These are phyloP conservation scores for Xylocampa areola DNA, from an alignment of 2,888 invertebrate genomes.

Conservation along the genomic window DNA sequence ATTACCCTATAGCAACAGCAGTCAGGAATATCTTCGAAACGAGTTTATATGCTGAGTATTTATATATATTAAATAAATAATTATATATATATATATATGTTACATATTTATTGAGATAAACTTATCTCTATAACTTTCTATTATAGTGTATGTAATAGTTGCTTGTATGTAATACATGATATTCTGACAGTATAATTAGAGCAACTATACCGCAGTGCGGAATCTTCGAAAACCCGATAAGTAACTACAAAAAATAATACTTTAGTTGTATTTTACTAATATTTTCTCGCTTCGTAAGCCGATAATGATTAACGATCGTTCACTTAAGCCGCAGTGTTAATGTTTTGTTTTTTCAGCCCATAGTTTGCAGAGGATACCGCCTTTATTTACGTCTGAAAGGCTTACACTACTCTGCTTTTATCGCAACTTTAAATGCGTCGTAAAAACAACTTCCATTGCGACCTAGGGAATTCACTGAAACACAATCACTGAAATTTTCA, in stretches of 20 bases:
- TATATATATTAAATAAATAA: no score
- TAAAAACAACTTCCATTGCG: no score
- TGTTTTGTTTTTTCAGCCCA: conserved; percentile 6
- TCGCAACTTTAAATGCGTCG: no score
- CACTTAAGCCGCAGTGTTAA: conserved; percentile 4
- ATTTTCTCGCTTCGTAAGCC: conserved; percentile 8
- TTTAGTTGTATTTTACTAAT: conserved; percentile 8
- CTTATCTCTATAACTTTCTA: no score
- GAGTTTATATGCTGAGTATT: no score
- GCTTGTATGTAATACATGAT: conserved; percentile 28
- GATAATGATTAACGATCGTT: conserved; percentile 22
- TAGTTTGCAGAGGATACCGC: conserved; percentile 7
- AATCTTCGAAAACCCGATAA: conserved; percentile 1
- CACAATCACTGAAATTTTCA: neutral
- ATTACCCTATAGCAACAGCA: no score
- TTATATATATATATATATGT: no score
- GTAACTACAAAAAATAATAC: conserved; percentile 10
- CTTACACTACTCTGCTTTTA: neutral
- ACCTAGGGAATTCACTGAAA: neutral
- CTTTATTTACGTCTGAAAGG: conserved; percentile 6
- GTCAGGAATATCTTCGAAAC: no score
- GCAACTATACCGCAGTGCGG: conserved; percentile 22
- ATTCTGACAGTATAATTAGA: conserved; percentile 35
- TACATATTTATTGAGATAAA: no score
- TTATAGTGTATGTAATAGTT: neutral